phyloP scores from a whole-genome alignment of 2,113 vertebrate species.

The Setophaga kirtlandii region DNA sequence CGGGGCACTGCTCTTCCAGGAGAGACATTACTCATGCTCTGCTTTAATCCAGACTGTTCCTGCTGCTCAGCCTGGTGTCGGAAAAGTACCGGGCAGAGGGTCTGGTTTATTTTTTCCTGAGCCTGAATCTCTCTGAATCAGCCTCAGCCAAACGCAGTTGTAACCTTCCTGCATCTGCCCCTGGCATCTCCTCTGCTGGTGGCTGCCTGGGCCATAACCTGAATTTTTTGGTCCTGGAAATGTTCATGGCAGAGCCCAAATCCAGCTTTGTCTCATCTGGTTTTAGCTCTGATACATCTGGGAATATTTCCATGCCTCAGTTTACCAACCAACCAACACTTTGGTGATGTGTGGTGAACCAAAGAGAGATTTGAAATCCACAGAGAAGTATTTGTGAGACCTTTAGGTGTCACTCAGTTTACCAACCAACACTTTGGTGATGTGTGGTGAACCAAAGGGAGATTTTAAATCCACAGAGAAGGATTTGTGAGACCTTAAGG shows the following conservation, averaged over 20 bases:
- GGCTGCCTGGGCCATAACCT: accelerated
- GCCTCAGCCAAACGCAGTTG: not conserved
- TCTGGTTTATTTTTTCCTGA: not conserved
- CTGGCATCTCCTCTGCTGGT: not conserved
- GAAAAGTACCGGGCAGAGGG: conserved; percentile 24
- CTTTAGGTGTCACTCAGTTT: not conserved
- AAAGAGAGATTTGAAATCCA: not conserved
- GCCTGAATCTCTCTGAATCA: not conserved
- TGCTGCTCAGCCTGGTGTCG: not conserved
- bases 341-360: accelerated
- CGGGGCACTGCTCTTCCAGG: conserved; percentile 35
- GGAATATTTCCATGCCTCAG: not conserved
- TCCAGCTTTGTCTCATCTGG: accelerated
- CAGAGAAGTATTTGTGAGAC: not conserved
- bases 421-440: accelerated
- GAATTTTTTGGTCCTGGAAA: not conserved
- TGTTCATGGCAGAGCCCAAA: not conserved
- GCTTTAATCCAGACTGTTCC: conserved; percentile 39
- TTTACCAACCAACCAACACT: not conserved
- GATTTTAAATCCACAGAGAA: not conserved
- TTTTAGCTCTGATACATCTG: not conserved
- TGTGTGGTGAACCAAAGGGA: not conserved
- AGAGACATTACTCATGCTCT: conserved; percentile 53
- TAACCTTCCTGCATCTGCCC: not conserved
- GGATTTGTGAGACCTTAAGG: not conserved